Conservation (phyloP, 2,797 vertebrate genomes). For the Acipenser ruthenus region DNA sequence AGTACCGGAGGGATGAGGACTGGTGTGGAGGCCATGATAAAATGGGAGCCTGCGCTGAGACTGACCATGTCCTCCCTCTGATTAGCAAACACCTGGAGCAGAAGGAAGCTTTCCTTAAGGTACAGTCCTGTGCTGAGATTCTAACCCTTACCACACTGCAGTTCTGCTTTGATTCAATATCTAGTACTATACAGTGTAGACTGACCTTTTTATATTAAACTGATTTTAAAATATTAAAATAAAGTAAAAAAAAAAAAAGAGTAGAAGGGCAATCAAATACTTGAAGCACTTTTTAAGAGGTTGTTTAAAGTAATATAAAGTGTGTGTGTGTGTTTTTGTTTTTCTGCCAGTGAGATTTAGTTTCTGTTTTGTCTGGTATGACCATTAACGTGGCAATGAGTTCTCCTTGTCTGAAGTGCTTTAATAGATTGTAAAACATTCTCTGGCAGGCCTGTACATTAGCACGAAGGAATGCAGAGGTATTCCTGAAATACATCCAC, state of each 20-base stretch:
- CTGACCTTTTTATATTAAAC: no score
- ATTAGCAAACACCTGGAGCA: conserved; percentile 98
- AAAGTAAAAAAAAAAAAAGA: no score
- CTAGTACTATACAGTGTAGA: no score
- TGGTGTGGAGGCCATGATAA: conserved; percentile 95
- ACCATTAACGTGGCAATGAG: not conserved
- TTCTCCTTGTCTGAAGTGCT: not conserved
- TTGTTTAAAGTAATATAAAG: not conserved
- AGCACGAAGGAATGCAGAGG: conserved; percentile 89
- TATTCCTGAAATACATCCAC: conserved; percentile 98
- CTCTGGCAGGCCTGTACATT: conserved; percentile 82
- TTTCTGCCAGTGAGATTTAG: conserved; percentile 8
- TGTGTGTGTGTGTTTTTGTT: not conserved
- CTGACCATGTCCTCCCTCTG: conserved; percentile 86
- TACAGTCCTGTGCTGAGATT: conserved; percentile 28
- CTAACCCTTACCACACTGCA: no score
- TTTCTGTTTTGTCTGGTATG: conserved; percentile 7
- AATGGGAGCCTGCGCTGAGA: conserved; percentile 71
- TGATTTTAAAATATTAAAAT: no score
- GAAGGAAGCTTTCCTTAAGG: conserved; percentile 98
- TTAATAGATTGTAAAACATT: conserved; percentile 32
- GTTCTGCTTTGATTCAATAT: no score
- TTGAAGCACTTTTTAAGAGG: not conserved
- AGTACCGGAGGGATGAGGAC: conserved; percentile 90
- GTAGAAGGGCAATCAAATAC: no score